These are phyloP conservation scores for Molossus alvarezi DNA, from an alignment of 2,797 vertebrate genomes.

Conservation along the genomic window DNA sequence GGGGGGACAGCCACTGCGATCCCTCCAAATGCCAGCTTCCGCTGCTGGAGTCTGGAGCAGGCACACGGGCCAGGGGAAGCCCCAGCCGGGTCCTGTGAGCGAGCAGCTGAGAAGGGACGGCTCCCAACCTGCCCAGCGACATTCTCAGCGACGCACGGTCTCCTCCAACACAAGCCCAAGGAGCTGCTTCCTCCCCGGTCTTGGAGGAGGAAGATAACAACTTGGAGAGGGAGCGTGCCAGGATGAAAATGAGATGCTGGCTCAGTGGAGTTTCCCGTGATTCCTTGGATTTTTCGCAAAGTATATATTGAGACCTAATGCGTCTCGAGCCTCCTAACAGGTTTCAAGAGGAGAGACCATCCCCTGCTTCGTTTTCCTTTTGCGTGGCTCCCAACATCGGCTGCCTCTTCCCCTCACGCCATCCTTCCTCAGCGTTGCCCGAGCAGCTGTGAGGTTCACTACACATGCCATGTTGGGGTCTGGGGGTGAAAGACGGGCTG, in stretches of 20 bases:
- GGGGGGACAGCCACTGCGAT: not conserved
- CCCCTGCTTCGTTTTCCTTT: too few relatives aligned
- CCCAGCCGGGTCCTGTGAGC: fast-evolving
- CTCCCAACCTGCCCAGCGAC: fast-evolving
- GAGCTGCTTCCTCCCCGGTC: not conserved
- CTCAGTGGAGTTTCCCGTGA: too few relatives aligned
- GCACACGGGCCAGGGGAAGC: not conserved
- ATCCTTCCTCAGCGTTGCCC: too few relatives aligned
- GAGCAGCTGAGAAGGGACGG: fast-evolving
- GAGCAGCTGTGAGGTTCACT: too few relatives aligned
- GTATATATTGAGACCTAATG: too few relatives aligned
- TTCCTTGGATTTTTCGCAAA: too few relatives aligned
- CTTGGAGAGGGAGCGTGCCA: not conserved
- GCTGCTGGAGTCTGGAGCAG: not conserved
- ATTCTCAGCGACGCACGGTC: not conserved
- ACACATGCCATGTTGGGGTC: too few relatives aligned
- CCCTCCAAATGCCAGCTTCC: fast-evolving
- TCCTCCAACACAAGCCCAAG: not conserved
- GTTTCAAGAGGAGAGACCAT: too few relatives aligned
- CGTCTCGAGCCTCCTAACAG: too few relatives aligned
- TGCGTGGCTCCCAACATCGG: too few relatives aligned
- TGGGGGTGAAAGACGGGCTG: too few relatives aligned
- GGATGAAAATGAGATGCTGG: not conserved
- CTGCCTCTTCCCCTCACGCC: too few relatives aligned
- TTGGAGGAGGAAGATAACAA: not conserved